Percentiles rank a stretch among this genome's conserved stretches.
Evolutionary conservation across 2,888 invertebrate genomes (phyloP).

Genomic region (Aspidiotus destructor): DNA sequence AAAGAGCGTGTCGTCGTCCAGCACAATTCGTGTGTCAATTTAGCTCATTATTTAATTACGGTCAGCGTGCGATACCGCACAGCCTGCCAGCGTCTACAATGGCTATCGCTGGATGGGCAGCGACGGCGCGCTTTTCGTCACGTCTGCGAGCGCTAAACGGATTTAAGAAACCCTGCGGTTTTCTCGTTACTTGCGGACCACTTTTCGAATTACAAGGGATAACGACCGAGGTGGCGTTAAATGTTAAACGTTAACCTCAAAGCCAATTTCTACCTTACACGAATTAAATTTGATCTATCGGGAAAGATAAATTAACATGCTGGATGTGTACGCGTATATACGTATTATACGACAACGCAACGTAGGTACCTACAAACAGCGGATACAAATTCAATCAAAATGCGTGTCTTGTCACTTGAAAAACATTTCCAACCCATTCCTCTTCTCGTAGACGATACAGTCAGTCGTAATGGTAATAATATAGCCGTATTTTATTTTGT

Average conservation of each 20-base stretch:
- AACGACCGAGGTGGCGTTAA: slow-evolving; percentile 22
- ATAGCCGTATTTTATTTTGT: too few species aligned
- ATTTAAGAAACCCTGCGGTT: slow-evolving; percentile 30
- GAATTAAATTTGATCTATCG: slow-evolving; percentile 28
- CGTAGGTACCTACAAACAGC: background rate
- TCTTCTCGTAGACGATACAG: too few species aligned
- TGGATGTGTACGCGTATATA: slow-evolving; percentile 11
- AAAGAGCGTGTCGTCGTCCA: background rate
- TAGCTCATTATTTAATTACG: background rate
- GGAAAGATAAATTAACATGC: slow-evolving; percentile 28
- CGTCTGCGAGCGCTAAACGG: background rate
- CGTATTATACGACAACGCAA: too few species aligned
- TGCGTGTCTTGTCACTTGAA: too few species aligned
- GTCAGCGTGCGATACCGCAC: slow-evolving; percentile 2
- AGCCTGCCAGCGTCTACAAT: too few species aligned
- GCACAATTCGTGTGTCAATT: background rate
- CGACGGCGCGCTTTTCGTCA: background rate
- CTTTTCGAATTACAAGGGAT: slow-evolving; percentile 22
- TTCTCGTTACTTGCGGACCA: slow-evolving; percentile 5
- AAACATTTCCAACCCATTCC: too few species aligned
- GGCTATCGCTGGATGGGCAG: background rate
- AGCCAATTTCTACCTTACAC: slow-evolving; percentile 28
- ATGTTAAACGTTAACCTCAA: slow-evolving; percentile 29
- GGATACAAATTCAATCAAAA: slow-evolving; percentile 26
- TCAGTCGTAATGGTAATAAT: too few species aligned